Percentiles rank a stretch among this genome's conserved stretches.
Conservation (phyloP, 2,888 invertebrate genomes). For the Melieria picta region DNA sequence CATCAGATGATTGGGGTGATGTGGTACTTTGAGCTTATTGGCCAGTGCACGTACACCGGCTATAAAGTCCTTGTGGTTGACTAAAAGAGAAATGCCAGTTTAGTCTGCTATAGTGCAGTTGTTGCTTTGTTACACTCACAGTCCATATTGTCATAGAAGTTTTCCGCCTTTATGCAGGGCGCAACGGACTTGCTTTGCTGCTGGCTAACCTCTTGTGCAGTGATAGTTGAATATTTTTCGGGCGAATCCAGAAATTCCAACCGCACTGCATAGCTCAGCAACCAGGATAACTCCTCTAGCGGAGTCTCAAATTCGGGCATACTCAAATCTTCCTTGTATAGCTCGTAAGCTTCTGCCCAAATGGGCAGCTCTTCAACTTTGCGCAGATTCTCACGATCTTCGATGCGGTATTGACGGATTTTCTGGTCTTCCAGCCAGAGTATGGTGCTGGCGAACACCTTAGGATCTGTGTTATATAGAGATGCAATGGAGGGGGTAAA, state of each 20-base stretch:
- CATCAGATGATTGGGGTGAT: conserved; percentile 82
- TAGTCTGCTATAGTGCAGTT: conserved; percentile 16
- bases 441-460: conserved; percentile 81
- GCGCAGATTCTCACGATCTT: conserved; percentile 80
- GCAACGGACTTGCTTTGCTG: conserved; percentile 70
- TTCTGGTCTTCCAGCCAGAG: conserved; percentile 95
- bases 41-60: conserved; percentile 83
- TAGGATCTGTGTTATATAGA: conserved; percentile 72
- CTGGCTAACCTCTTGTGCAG: conserved; percentile 71
- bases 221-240: conserved; percentile 76
- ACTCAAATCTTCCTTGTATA: conserved; percentile 79
- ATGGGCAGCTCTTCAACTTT: conserved; percentile 71
- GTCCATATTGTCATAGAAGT: conserved; percentile 86
- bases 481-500: conserved; percentile 39
- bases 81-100: conserved; percentile 66
- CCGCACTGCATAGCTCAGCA: conserved; percentile 84
- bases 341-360: conserved; percentile 78
- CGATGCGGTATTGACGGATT: conserved; percentile 86
- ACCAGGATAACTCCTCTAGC: conserved; percentile 83
- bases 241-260: conserved; percentile 83
- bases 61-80: conserved; percentile 84
- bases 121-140: conserved; percentile 70
- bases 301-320: conserved; percentile 75
- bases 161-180: conserved; percentile 81
- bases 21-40: conserved; percentile 79